Evolutionary conservation across 1,140 invertebrate species (phyloP).

Genomic region (Neodiprion virginianus): DNA sequence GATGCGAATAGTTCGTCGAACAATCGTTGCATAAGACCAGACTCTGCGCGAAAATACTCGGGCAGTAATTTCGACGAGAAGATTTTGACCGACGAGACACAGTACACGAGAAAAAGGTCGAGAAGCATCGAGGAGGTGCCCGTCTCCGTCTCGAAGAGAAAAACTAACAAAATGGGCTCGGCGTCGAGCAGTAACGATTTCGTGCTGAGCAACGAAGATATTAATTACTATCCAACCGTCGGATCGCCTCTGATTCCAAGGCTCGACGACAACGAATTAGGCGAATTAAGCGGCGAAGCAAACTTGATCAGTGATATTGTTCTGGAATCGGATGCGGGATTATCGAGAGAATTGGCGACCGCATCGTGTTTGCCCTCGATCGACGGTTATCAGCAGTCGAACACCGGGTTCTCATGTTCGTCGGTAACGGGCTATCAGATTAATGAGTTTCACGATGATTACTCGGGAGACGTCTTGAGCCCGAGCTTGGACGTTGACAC

Average conservation of each 20-base stretch:
- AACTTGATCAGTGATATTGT: too few species aligned
- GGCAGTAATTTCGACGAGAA: too few species aligned
- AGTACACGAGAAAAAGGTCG: constrained; percentile 28
- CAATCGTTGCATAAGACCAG: background rate
- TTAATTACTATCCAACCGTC: too few species aligned
- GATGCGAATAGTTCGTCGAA: background rate
- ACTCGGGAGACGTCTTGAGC: constrained; percentile 29
- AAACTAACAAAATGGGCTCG: background rate
- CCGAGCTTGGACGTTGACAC: constrained; percentile 37
- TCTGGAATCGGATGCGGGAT: too few species aligned
- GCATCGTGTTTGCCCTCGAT: background rate
- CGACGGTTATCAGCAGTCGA: constrained; percentile 30
- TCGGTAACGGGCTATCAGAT: background rate
- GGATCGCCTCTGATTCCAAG: too few species aligned
- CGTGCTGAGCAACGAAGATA: background rate
- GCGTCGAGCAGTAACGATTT: background rate
- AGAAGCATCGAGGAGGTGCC: constrained; percentile 26
- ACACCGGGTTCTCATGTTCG: background rate
- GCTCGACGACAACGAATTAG: background rate
- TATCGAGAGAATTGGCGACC: too few species aligned
- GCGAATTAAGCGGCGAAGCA: too few species aligned
- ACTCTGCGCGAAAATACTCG: too few species aligned
- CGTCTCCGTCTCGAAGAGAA: constrained; percentile 25
- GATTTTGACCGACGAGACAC: background rate
- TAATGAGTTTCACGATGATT: constrained; percentile 27